phyloP scores from a whole-genome alignment of 1,140 invertebrate species.

The Oscheius sp. region DNA sequence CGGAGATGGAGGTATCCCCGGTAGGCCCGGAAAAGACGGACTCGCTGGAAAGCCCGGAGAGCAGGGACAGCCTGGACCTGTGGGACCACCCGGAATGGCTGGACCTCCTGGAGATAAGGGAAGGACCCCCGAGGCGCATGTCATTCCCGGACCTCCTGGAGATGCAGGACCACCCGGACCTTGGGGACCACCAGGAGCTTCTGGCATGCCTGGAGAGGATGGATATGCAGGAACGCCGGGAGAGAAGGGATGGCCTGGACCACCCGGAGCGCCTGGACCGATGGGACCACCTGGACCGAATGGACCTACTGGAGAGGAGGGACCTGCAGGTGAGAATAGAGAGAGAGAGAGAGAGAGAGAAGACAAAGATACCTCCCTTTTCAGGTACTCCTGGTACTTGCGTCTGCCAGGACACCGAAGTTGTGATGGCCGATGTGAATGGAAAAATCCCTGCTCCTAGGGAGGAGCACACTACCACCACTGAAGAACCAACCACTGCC shows the following conservation, averaged over 20 bases:
- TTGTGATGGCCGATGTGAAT: constrained; percentile 52
- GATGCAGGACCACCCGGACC: constrained; percentile 56
- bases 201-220: constrained; percentile 49
- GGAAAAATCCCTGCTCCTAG: constrained; percentile 47
- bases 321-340: constrained; percentile 48
- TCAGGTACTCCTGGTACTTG: constrained; percentile 59
- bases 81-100: constrained; percentile 47
- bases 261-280: constrained; percentile 53
- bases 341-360: background rate
- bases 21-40: constrained; percentile 40
- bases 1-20: constrained; percentile 53
- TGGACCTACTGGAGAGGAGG: constrained; percentile 53
- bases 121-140: constrained; percentile 56
- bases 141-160: constrained; percentile 60
- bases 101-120: constrained; percentile 35
- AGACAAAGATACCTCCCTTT: background rate
- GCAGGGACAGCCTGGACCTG: constrained; percentile 35
- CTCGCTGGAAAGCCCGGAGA: constrained; percentile 30
- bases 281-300: constrained; percentile 45
- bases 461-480: constrained; percentile 27
- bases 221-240: constrained; percentile 46
- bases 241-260: constrained; percentile 58
- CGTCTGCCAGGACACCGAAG: constrained; percentile 61
- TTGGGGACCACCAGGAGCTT: constrained; percentile 57
- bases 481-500: constrained; percentile 5